phyloP scores from a whole-genome alignment of 2,888 invertebrate species.

The Dichetophora obliterata region DNA sequence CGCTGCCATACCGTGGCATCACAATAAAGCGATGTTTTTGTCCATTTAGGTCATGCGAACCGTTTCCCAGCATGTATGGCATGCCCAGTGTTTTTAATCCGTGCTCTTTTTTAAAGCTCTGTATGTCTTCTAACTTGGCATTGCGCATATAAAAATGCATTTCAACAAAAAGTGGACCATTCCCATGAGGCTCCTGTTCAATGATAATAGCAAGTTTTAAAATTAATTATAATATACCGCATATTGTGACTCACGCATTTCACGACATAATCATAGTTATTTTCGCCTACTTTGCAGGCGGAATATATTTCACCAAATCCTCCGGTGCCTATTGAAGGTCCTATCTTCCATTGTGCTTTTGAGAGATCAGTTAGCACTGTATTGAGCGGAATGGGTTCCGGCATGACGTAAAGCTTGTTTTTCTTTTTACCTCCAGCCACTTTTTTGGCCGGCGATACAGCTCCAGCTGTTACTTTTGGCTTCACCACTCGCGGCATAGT shows the following conservation, averaged over 20 bases:
- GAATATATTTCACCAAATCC: constrained; percentile 96
- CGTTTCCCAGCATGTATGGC: constrained; percentile 81
- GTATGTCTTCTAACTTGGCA: constrained; percentile 72
- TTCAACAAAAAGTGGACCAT: constrained; percentile 76
- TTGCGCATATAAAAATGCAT: constrained; percentile 82
- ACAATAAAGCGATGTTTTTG: constrained; percentile 89
- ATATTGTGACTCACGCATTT: constrained; percentile 79
- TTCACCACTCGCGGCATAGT: constrained; percentile 60
- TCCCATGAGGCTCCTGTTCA: constrained; percentile 56
- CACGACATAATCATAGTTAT: constrained; percentile 78
- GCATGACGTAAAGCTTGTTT: constrained; percentile 63
- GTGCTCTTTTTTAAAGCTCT: constrained; percentile 50
- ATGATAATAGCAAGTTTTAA: neutral
- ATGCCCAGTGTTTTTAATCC: constrained; percentile 55
- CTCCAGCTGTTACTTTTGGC: constrained; percentile 48
- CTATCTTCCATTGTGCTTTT: constrained; percentile 88
- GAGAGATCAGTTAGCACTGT: constrained; percentile 81
- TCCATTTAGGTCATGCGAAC: constrained; percentile 81
- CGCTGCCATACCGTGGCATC: constrained; percentile 90
- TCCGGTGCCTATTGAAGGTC: constrained; percentile 88
- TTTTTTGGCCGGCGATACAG: constrained; percentile 50
- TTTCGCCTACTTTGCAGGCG: constrained; percentile 76
- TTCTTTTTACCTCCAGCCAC: constrained; percentile 57
- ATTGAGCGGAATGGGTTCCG: constrained; percentile 72
- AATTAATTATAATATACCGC: neutral